phyloP scores from a whole-genome alignment of 2,888 invertebrate genomes.

The Agriopis aurantiaria region DNA sequence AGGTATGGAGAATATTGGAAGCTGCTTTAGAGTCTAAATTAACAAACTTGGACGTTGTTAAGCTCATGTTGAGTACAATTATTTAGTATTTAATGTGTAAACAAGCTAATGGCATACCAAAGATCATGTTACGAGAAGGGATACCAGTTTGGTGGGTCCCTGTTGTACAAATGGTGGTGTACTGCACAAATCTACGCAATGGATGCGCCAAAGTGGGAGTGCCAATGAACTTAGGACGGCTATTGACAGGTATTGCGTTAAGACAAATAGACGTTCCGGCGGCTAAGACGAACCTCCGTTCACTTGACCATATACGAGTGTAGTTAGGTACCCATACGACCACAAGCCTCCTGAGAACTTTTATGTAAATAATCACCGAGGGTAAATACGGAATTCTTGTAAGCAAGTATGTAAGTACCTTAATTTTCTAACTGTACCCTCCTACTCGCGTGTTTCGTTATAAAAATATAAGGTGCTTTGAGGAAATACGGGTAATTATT shows the following conservation, averaged over 20 bases:
- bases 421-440: conserved; percentile 66
- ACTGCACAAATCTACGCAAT: conserved; percentile 82
- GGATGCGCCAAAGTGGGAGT: conserved; percentile 82
- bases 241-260: conserved; percentile 86
- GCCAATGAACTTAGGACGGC: conserved; percentile 84
- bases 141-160: conserved; percentile 77
- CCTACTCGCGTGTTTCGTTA: conserved; percentile 47
- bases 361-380: conserved; percentile 78
- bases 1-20: conserved; percentile 47
- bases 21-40: conserved; percentile 54
- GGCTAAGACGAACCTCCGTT: conserved; percentile 81
- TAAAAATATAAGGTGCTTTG: conserved; percentile 36
- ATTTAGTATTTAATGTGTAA: conserved; percentile 79
- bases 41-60: conserved; percentile 61
- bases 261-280: conserved; percentile 83
- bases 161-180: conserved; percentile 69
- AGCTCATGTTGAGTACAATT: conserved; percentile 71
- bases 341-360: conserved; percentile 79
- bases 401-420: conserved; percentile 66
- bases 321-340: conserved; percentile 65
- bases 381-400: conserved; percentile 81
- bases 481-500: conserved; percentile 15
- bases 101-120: conserved; percentile 80
- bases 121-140: conserved; percentile 76
- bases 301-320: conserved; percentile 74